Percentiles rank a stretch among this genome's conserved stretches.
Conservation (phyloP, 1,140 invertebrate species). For the Drosophila guanche region DNA sequence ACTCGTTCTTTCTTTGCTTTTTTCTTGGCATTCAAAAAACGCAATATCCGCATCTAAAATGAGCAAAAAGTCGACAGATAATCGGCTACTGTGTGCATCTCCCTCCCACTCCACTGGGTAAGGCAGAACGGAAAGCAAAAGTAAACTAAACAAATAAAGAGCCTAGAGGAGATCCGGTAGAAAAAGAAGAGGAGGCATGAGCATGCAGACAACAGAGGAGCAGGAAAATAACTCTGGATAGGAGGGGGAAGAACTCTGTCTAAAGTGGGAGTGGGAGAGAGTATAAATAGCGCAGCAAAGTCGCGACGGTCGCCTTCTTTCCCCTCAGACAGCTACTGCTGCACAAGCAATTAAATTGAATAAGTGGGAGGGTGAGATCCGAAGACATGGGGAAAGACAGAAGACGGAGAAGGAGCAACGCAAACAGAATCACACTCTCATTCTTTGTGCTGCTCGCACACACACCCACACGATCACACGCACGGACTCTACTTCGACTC, state of each 20-base stretch:
- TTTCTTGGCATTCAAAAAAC: conserved; percentile 46
- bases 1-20: conserved; percentile 9
- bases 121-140: conserved; percentile 70
- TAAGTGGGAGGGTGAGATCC: conserved; percentile 66
- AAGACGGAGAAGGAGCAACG: conserved; percentile 24
- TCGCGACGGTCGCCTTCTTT: conserved; percentile 37
- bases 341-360: conserved; percentile 75
- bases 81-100: not conserved
- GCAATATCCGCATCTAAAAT: conserved; percentile 25
- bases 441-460: conserved; percentile 46
- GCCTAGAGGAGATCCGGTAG: conserved; percentile 70
- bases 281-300: conserved; percentile 64
- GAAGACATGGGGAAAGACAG: conserved; percentile 48
- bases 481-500: conserved; percentile 13
- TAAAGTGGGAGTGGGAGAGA: conserved; percentile 46
- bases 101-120: not conserved
- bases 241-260: conserved; percentile 6
- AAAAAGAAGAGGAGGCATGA: conserved; percentile 15
- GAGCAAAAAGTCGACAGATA: not conserved
- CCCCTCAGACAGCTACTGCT: conserved; percentile 21
- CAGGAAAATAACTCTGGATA: conserved; percentile 1
- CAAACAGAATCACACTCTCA: conserved; percentile 26
- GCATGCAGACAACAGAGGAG: conserved; percentile 3
- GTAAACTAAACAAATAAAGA: conserved; percentile 80
- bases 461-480: not conserved